Percentiles rank a stretch among this genome's conserved stretches.
Conservation (phyloP, 2,797 vertebrate genomes). For the Liasis olivaceus region DNA sequence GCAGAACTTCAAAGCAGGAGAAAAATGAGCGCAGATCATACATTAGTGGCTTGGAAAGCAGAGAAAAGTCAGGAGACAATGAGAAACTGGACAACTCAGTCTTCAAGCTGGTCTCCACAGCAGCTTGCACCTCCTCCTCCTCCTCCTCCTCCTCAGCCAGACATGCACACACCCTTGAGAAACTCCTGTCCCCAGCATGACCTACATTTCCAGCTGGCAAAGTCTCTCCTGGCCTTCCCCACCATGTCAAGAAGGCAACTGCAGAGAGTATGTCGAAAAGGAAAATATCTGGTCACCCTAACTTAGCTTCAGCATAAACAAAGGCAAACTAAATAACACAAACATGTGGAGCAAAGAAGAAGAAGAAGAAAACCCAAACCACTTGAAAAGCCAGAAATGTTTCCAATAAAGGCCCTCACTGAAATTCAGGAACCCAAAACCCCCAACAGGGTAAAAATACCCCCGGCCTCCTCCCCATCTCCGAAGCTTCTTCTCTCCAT, state of each 20-base stretch:
- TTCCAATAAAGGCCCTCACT: constrained; percentile 72
- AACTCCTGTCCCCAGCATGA: constrained; percentile 60
- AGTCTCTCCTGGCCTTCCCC: constrained; percentile 46
- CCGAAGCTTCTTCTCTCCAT: constrained; percentile 53
- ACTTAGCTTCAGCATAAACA: constrained; percentile 65
- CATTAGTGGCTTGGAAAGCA: not conserved
- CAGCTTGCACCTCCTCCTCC: constrained; percentile 34
- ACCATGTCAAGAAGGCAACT: constrained; percentile 38
- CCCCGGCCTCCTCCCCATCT: constrained; percentile 61
- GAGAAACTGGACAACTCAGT: not conserved
- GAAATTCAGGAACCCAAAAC: constrained; percentile 72
- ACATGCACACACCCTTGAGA: constrained; percentile 39
- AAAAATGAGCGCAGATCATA: not conserved
- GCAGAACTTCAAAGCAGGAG: not conserved
- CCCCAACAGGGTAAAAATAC: constrained; percentile 66
- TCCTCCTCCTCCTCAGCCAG: constrained; percentile 19
- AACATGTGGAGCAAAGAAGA: constrained; percentile 58
- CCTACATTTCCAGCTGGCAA: constrained; percentile 58
- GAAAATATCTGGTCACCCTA: constrained; percentile 68
- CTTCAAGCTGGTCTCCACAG: not conserved
- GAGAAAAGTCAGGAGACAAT: not conserved
- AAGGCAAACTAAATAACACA: constrained; percentile 64
- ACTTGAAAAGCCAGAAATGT: constrained; percentile 42
- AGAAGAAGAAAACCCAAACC: constrained; percentile 57
- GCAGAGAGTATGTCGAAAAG: constrained; percentile 65